Base-by-base conservation (phyloP, 2,113 vertebrate species). In the Anser brachyrhynchus region DNA sequence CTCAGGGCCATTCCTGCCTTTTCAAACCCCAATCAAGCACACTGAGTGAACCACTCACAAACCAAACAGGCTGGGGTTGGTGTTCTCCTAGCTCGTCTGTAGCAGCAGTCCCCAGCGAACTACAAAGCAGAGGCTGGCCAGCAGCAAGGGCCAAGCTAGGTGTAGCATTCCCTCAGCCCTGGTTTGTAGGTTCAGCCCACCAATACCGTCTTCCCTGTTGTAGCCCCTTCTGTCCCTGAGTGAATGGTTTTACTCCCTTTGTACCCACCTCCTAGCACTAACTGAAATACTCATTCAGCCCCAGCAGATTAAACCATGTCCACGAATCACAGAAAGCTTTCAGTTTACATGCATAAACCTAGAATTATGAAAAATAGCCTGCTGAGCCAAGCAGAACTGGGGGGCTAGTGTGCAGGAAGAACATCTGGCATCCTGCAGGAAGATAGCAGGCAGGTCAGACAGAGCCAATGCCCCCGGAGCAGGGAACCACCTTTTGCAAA, bases 401-500 rank as follows among this genome's bases (percentile, higher is more conserved):
- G 4, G 52, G 44, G 14, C 25, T 84, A 51, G 13, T 11, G 19
- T 51, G 46, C 71, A 79, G 82, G 39, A 49, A 67, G 52, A 52
- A 84, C 46, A 78, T 54, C 17, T 61, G 89, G 51, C 37, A 74
- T 4, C 65, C n/a, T 0, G 3, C 16, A 61, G 39, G 25, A 64
- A 54, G 46, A 37, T n/a, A 79, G 58, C 67, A 52, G 64, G 39
- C 61, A 66, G 66, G 65, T 66, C 77, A 87, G 87, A 43, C 41
- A 16, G n/a, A 86, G 61, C 14, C 13, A 3, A 10, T 35, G 58
- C 74, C 86, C 54, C 65, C 2, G 3, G 25, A 81, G 73, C 90
- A 69, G 76, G 72, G 70, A 90, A 87, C 89, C 74, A 54, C 77
- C 80, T 73, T 76, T 43, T 85, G 44, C 71, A 67, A 16, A 77